Percentiles rank a stretch among this genome's conserved stretches.
Evolutionary conservation across 1,140 invertebrate species (phyloP).

Genomic region (Listronotus oregonensis): DNA sequence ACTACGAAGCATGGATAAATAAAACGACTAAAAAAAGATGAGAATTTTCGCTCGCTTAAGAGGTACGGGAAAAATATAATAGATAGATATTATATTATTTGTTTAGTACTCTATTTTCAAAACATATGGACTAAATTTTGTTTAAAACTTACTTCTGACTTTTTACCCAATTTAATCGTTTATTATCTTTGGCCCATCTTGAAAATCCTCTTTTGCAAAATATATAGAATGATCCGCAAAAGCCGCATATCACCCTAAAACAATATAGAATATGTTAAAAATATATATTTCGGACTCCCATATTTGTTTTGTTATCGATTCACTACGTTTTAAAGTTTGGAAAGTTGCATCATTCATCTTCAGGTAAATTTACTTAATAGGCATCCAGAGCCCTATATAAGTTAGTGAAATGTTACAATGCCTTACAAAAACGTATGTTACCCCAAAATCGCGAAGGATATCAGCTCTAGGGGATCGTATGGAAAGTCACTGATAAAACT

Average conservation of each 20-base stretch:
- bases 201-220: constrained; percentile 89
- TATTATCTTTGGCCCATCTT: constrained; percentile 84
- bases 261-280: not conserved
- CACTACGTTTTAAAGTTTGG: too few species aligned
- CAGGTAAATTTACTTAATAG: too few species aligned
- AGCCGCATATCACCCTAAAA: constrained; percentile 78
- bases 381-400: not conserved
- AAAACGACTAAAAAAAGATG: constrained; percentile 71
- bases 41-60: not conserved
- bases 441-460: constrained; percentile 76
- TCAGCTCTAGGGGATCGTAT: constrained; percentile 94
- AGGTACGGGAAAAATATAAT: too few species aligned
- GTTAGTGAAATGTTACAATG: not conserved
- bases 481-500: constrained; percentile 94
- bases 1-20: constrained; percentile 87
- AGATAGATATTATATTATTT: not conserved
- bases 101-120: too few species aligned
- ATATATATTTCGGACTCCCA: too few species aligned
- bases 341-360: too few species aligned
- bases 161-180: constrained; percentile 75
- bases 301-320: too few species aligned
- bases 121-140: too few species aligned
- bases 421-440: constrained; percentile 11
- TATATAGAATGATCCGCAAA: constrained; percentile 89
- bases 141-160: constrained; percentile 71